These are phyloP conservation scores for Cheiracanthium punctorium DNA, from an alignment of 2,888 invertebrate species.

Conservation along the genomic window DNA sequence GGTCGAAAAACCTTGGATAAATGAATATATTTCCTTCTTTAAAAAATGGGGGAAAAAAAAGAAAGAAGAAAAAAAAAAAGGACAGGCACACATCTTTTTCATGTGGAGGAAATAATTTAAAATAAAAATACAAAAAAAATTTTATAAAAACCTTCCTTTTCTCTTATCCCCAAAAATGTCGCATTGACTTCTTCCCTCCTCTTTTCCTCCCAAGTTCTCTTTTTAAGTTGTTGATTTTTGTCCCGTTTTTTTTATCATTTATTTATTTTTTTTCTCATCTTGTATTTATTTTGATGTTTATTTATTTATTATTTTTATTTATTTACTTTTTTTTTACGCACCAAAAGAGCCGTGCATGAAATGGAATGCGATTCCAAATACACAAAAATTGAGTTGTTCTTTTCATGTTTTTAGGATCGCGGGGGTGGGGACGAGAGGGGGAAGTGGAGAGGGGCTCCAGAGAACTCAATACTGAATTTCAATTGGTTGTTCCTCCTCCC, in stretches of 20 bases:
- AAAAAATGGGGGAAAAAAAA: neutral
- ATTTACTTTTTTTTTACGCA: constrained; percentile 10
- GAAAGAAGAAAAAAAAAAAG: constrained; percentile 1
- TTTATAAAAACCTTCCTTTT: too few species aligned
- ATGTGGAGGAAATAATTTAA: too few species aligned
- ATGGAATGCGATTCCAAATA: neutral
- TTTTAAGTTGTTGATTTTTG: constrained; percentile 5
- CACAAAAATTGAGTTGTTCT: constrained; percentile 28
- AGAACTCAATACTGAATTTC: constrained; percentile 19
- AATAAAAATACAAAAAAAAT: too few species aligned
- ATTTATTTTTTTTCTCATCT: neutral
- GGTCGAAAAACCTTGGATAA: constrained; percentile 42
- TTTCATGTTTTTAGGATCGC: constrained; percentile 17
- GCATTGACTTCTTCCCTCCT: neutral
- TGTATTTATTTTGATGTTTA: neutral
- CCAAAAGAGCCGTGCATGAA: neutral
- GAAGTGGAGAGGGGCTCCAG: neutral
- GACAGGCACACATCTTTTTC: too few species aligned
- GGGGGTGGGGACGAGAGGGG: too few species aligned
- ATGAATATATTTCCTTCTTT: constrained; percentile 45
- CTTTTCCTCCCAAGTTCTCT: neutral
- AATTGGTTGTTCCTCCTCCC: neutral
- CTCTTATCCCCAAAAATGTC: neutral
- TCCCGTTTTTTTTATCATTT: neutral
- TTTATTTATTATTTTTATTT: neutral